Evolutionary conservation across 2,797 vertebrate species (phyloP).

Genomic region (Ispidina lecontei): DNA sequence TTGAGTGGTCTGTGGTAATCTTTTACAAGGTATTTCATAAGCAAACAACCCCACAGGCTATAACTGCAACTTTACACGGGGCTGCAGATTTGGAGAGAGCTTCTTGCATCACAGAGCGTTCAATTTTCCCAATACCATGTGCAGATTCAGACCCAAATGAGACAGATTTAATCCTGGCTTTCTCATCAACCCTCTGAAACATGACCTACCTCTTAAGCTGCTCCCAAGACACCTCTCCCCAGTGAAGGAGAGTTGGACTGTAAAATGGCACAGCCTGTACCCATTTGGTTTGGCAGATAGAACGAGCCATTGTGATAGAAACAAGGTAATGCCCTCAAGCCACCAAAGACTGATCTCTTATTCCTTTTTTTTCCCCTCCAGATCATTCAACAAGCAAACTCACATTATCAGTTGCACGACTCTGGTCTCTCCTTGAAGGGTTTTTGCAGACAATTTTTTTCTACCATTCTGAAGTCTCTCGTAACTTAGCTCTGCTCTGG

Average conservation of each 20-base stretch:
- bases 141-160: not conserved
- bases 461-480: slow-evolving; percentile 29
- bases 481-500: not conserved
- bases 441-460: slow-evolving; percentile 41
- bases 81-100: not conserved
- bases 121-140: not conserved
- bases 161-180: slow-evolving; percentile 54
- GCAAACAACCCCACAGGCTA: slow-evolving; percentile 13
- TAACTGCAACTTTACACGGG: not conserved
- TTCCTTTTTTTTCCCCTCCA: not conserved
- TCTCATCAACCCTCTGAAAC: slow-evolving; percentile 58
- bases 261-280: slow-evolving; percentile 76
- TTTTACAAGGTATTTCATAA: slow-evolving; percentile 64
- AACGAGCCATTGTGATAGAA: slow-evolving; percentile 75
- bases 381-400: slow-evolving; percentile 16
- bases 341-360: slow-evolving; percentile 39
- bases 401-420: slow-evolving; percentile 41
- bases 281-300: slow-evolving; percentile 71
- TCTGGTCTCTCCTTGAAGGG: slow-evolving; percentile 39
- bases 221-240: slow-evolving; percentile 46
- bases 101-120: not conserved
- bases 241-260: slow-evolving; percentile 63
- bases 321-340: slow-evolving; percentile 67
- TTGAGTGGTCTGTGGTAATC: slow-evolving; percentile 27
- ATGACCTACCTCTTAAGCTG: slow-evolving; percentile 46